Conservation (phyloP, 2,888 invertebrate genomes). For the Drosophila borealis region DNA sequence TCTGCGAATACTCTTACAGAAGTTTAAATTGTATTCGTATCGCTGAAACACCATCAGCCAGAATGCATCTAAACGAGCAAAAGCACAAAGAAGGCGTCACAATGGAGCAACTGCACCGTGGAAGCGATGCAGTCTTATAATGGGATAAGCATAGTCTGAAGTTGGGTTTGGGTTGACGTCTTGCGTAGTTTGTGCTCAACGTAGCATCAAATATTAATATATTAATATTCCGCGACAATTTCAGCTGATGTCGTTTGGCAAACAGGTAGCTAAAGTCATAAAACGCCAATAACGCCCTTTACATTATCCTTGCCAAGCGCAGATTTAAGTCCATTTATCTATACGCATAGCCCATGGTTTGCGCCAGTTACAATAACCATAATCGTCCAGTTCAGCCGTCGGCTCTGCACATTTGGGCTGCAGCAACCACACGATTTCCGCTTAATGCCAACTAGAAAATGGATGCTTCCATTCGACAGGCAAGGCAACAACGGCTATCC, state of each 20-base stretch:
- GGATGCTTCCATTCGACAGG: constrained; percentile 32
- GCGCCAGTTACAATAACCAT: constrained; percentile 14
- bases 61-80: constrained; percentile 13
- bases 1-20: constrained; percentile 7
- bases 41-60: constrained; percentile 14
- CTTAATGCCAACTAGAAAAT: constrained; percentile 55
- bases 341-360: constrained; percentile 17
- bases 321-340: constrained; percentile 16
- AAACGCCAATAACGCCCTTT: not conserved
- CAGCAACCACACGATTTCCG: constrained; percentile 67
- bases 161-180: too few relatives aligned
- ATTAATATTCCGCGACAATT: not conserved
- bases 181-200: too few relatives aligned
- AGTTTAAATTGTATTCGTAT: constrained; percentile 46
- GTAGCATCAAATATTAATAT: too few relatives aligned
- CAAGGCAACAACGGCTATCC: constrained; percentile 24
- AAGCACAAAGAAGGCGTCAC: not conserved
- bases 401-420: constrained; percentile 27
- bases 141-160: too few relatives aligned
- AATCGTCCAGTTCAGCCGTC: constrained; percentile 4
- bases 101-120: not conserved
- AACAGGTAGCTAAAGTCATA: not conserved
- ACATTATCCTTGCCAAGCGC: constrained; percentile 3
- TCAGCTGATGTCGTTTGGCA: not conserved
- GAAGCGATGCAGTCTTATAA: not conserved